Evolutionary conservation across 1,140 invertebrate genomes (phyloP).

Genomic region (Drosophila bifasciata): DNA sequence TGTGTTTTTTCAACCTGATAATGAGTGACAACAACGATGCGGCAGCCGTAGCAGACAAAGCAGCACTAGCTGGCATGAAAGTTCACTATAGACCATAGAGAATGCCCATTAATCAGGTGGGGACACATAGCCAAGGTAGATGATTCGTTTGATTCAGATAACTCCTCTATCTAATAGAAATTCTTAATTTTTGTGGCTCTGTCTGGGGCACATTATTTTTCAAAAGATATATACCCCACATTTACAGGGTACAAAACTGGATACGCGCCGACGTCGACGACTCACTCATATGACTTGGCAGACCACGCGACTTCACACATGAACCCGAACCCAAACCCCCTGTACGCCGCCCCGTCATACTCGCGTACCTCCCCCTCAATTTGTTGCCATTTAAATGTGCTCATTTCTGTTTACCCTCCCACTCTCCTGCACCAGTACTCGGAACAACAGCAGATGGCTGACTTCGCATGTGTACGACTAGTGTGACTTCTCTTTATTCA

Average conservation of each 20-base stretch:
- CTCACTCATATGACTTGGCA: slow-evolving; percentile 80
- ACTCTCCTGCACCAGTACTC: neutral
- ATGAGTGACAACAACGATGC: slow-evolving; percentile 48
- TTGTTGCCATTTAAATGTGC: slow-evolving; percentile 40
- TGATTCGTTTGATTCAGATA: too few relatives aligned
- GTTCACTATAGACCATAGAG: neutral
- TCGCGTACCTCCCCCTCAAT: slow-evolving; percentile 3
- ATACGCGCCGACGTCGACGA: slow-evolving; percentile 49
- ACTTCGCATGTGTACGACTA: neutral
- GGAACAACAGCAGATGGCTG: neutral
- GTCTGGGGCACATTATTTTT: too few relatives aligned
- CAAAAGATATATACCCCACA: too few relatives aligned
- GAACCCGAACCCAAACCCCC: slow-evolving; percentile 45
- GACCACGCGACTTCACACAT: slow-evolving; percentile 79
- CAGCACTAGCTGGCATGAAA: slow-evolving; percentile 18
- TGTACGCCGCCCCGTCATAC: slow-evolving; percentile 2
- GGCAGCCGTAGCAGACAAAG: slow-evolving; percentile 34
- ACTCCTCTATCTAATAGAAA: too few relatives aligned
- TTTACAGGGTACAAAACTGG: slow-evolving; percentile 23
- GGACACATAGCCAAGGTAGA: too few relatives aligned
- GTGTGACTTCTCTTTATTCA: slow-evolving; percentile 36
- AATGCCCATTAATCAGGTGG: too few relatives aligned
- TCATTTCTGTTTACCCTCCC: slow-evolving; percentile 49
- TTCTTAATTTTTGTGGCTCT: too few relatives aligned
- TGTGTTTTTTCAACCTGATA: slow-evolving; percentile 76